A percentile compares a stretch with the other conserved stretches of the same genome.
Conservation (phyloP, 2,888 invertebrate species). For the Agrochola circellaris region DNA sequence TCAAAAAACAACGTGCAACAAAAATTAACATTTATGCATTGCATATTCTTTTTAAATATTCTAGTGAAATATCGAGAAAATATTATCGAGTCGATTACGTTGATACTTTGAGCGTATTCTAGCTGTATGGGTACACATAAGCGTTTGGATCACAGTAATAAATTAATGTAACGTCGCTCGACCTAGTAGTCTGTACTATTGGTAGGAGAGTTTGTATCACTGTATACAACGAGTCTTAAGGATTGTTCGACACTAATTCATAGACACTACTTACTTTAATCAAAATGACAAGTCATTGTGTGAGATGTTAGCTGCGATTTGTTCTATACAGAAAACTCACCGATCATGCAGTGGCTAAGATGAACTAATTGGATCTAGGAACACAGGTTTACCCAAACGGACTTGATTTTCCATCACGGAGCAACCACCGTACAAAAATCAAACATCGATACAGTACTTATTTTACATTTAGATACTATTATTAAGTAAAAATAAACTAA, state of each 20-base stretch:
- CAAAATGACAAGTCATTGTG: constrained; percentile 81
- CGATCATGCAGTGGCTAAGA: constrained; percentile 84
- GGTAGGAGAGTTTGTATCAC: constrained; percentile 81
- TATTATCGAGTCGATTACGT: constrained; percentile 87
- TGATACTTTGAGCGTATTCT: constrained; percentile 91
- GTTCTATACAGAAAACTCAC: constrained; percentile 86
- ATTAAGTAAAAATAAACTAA: constrained; percentile 51
- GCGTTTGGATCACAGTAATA: constrained; percentile 88
- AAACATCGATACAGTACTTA: constrained; percentile 54
- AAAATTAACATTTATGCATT: constrained; percentile 92
- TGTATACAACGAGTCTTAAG: constrained; percentile 76
- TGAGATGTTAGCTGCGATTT: constrained; percentile 89
- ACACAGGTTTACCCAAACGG: constrained; percentile 57
- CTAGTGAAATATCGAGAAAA: constrained; percentile 89
- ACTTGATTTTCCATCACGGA: constrained; percentile 50
- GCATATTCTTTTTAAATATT: constrained; percentile 90
- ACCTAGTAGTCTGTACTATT: constrained; percentile 87
- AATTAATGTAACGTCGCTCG: constrained; percentile 85
- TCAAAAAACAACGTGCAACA: constrained; percentile 95
- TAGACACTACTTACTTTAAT: constrained; percentile 83
- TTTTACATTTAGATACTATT: constrained; percentile 48
- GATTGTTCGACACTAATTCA: constrained; percentile 79
- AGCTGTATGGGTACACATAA: constrained; percentile 90
- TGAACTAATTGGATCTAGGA: constrained; percentile 73
- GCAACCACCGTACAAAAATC: constrained; percentile 51